Percentiles rank a stretch among this genome's conserved stretches.
phyloP scores from a whole-genome alignment of 2,797 vertebrate genomes.

The Ataeniobius toweri region DNA sequence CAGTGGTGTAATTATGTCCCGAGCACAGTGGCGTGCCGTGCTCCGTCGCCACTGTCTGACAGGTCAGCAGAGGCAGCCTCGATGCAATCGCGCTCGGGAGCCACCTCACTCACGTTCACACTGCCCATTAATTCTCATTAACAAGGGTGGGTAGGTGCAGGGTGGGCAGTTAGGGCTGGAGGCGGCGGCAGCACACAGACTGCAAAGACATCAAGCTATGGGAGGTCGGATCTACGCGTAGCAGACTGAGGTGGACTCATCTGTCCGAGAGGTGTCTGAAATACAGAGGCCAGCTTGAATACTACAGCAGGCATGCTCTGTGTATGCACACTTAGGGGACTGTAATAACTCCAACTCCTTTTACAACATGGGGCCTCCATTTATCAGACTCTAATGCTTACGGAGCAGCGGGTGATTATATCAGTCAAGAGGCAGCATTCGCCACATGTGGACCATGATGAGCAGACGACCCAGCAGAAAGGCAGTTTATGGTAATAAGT shows the following conservation, averaged over 20 bases:
- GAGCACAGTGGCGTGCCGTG: conserved; percentile 22
- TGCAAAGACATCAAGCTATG: conserved; percentile 49
- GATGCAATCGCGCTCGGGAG: conserved; percentile 67
- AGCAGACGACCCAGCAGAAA: conserved; percentile 49
- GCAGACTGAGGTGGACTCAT: conserved; percentile 52
- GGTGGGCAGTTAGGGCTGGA: conserved; percentile 21
- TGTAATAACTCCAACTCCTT: conserved; percentile 24
- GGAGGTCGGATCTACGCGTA: conserved; percentile 44
- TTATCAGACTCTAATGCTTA: conserved; percentile 15
- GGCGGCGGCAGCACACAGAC: conserved; percentile 35
- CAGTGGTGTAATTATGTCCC: conserved; percentile 63
- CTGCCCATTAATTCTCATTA: conserved; percentile 69
- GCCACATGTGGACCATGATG: conserved; percentile 49
- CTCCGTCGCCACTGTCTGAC: conserved; percentile 43
- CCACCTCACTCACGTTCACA: conserved; percentile 45
- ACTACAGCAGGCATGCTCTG: conserved; percentile 42
- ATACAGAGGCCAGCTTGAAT: conserved; percentile 52
- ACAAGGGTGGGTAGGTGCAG: conserved; percentile 52
- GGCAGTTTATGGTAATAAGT: conserved; percentile 46
- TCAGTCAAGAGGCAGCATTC: conserved; percentile 17
- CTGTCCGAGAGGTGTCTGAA: conserved; percentile 46
- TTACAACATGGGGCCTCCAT: not conserved
- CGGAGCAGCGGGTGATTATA: conserved; percentile 28
- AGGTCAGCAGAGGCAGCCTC: conserved; percentile 55
- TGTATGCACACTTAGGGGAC: conserved; percentile 23